These are phyloP conservation scores for Agonopterix subpropinquella DNA, from an alignment of 2,888 invertebrate genomes.

Conservation along the genomic window DNA sequence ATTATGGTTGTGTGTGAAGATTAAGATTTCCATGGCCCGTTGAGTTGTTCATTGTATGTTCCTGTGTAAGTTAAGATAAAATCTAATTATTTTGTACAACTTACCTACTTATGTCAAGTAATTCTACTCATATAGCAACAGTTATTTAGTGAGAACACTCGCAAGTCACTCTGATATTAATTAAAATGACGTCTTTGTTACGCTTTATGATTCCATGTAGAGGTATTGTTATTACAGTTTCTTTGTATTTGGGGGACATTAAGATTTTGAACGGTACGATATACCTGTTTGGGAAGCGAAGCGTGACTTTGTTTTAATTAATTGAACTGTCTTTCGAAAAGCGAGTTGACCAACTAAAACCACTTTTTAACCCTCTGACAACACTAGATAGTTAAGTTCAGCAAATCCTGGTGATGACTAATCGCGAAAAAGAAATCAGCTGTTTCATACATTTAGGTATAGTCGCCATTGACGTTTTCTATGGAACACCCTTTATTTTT, in stretches of 20 bases:
- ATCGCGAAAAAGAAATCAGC: no score
- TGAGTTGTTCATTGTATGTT: not conserved
- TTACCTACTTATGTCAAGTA: not conserved
- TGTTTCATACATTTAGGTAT: no score
- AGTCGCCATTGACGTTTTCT: no score
- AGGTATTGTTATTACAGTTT: not conserved
- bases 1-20: no score
- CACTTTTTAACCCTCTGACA: no score
- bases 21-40: no score
- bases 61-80: no score
- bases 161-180: not conserved
- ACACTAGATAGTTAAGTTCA: no score
- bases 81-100: not conserved
- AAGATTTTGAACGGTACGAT: not conserved
- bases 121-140: not conserved
- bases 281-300: not conserved
- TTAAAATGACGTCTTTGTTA: conserved; percentile 1
- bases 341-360: no score
- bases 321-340: no score
- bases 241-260: not conserved
- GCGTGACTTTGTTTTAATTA: not conserved
- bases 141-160: not conserved
- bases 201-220: not conserved
- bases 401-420: no score
- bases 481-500: no score